A percentile compares a stretch with the other conserved stretches of the same genome.
These are phyloP conservation scores for Himalopsyche japonica DNA, from an alignment of 2,888 invertebrate species.

Conservation along the genomic window DNA sequence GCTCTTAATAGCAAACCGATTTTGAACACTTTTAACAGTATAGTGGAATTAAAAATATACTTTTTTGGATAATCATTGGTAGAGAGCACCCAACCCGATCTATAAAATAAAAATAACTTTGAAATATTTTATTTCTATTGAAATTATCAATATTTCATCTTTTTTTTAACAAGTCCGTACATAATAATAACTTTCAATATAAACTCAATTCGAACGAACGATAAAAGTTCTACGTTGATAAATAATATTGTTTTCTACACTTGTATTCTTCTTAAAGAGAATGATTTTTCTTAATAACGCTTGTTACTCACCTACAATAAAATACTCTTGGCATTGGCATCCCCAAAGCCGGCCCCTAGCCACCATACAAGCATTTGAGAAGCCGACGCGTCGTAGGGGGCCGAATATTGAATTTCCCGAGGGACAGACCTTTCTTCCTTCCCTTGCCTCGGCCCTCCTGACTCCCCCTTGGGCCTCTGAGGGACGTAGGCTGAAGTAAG, in stretches of 20 bases:
- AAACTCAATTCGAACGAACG: too few species aligned
- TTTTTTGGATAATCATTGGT: too few species aligned
- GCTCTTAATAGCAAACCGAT: too few species aligned
- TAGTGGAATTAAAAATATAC: too few species aligned
- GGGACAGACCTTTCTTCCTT: slow-evolving; percentile 55
- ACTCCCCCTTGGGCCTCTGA: not conserved
- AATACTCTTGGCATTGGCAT: not conserved
- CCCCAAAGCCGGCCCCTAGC: slow-evolving; percentile 45
- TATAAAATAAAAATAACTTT: too few species aligned
- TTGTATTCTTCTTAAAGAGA: not conserved
- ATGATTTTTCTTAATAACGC: not conserved
- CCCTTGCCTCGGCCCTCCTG: slow-evolving; percentile 53
- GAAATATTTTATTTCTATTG: too few species aligned
- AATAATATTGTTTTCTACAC: not conserved
- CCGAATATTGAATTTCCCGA: slow-evolving; percentile 66
- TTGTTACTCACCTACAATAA: not conserved
- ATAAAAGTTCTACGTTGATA: too few species aligned
- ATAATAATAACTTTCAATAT: too few species aligned
- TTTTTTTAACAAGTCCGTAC: too few species aligned
- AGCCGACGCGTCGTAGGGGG: slow-evolving; percentile 49
- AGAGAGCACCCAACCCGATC: too few species aligned
- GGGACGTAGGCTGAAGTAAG: not conserved
- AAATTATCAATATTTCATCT: too few species aligned
- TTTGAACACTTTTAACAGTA: too few species aligned
- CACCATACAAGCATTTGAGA: slow-evolving; percentile 58